Conservation (phyloP, 2,113 vertebrate species). For the Tachuris rubrigastra region DNA sequence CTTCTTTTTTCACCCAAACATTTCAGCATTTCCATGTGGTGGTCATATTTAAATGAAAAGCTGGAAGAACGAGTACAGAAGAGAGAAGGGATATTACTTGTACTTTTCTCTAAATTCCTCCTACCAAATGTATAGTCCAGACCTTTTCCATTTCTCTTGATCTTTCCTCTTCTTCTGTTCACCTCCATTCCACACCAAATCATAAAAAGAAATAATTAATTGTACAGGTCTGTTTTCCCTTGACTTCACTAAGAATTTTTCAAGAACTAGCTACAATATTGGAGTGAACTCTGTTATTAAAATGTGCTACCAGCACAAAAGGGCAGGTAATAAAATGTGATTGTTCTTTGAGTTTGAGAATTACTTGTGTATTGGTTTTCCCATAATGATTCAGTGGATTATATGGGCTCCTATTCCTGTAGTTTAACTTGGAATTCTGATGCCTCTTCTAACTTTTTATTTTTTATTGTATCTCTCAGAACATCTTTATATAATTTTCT, state of each 20-base stretch:
- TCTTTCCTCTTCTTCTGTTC: neutral
- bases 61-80: neutral
- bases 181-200: neutral
- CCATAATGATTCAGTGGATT: neutral
- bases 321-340: neutral
- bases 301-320: neutral
- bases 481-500: too few species aligned
- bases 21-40: neutral
- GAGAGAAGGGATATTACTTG: neutral
- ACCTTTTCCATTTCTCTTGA: neutral
- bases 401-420: neutral
- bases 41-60: neutral
- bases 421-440: neutral
- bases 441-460: too few species aligned
- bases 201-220: neutral
- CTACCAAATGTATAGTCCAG: neutral
- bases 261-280: neutral
- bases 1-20: neutral
- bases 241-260: neutral
- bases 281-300: neutral
- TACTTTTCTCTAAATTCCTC: neutral
- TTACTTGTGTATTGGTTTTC: neutral
- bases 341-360: neutral
- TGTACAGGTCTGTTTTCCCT: neutral
- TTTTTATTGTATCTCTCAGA: too few species aligned